Evolutionary conservation across 2,797 vertebrate species (phyloP), one percentile per base, ranked within the genome.

Genomic region (Cossypha heuglini): DNA sequence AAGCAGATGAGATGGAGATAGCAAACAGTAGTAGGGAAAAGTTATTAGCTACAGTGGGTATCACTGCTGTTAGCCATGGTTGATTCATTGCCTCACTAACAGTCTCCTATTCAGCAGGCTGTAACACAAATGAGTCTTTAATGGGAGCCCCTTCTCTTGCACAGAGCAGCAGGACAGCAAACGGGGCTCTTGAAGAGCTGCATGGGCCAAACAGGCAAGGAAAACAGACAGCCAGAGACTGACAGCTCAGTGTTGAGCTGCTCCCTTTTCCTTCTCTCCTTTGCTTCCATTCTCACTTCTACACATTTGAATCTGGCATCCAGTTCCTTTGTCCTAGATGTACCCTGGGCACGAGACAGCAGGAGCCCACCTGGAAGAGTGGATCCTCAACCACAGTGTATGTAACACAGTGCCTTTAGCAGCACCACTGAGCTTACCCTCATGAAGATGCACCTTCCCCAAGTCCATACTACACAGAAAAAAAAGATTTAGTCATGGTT

Each of bases 331-430:
- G 80, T 79, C 43, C 74, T 80, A 83, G 62, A 38, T 7, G 33
- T 7, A 61, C 49, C 20, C 33, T 2, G 14, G 3, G 1, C 24
- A 57, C 0, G 0, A 82, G 68, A 17, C 24, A 64, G 20, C 21
- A 62, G 20, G 14, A 68, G 25, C 21, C 7, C 69, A 58, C n/a
- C 42, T 37, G 51, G 28, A 74, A 3, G 12, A 74, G 16, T 9
- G 45, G 48, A 40, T 40, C 25, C 33, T 92, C 73, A 54, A 33
- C 26, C 19, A 49, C 25, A 45, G 20, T 0, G 0, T 28, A 19
- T 54, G 71, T 80, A 75, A 66, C 29, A 35, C 14, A 22, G 21
- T 0, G 1, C 8, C 35, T 51, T 76, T 31, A 89, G 45, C 1
- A 5, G 31, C 38, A 35, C 11, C 38, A 17, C 37, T 79, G 33